Percentiles rank a stretch among this genome's conserved stretches.
Evolutionary conservation across 1,140 invertebrate genomes (phyloP).

Genomic region (Acromyrmex charruanus): DNA sequence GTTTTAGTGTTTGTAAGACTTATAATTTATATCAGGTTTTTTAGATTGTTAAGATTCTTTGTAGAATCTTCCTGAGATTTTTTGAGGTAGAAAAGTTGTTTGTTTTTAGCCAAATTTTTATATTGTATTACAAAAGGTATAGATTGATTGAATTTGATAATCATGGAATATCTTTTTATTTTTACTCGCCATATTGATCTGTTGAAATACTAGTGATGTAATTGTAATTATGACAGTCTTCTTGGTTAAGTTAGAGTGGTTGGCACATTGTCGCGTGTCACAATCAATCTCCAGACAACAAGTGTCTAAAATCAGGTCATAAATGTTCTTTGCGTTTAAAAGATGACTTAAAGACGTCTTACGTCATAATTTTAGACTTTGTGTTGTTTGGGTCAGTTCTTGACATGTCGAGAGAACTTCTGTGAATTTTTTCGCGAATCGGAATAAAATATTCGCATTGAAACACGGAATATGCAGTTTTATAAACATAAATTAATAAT

Average conservation of each 20-base stretch:
- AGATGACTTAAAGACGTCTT: no score
- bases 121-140: background rate
- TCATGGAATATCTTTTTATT: background rate
- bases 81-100: no score
- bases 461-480: background rate
- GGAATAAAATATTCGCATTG: background rate
- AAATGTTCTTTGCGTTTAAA: no score
- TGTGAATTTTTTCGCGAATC: background rate
- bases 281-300: background rate
- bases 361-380: no score
- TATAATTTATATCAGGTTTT: background rate
- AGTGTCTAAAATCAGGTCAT: background rate
- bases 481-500: background rate
- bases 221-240: constrained; percentile 21
- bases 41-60: background rate
- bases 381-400: background rate
- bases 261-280: constrained; percentile 18
- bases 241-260: background rate
- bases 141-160: background rate
- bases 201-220: constrained; percentile 54
- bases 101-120: background rate
- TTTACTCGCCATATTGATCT: background rate
- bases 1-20: background rate
- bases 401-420: background rate
- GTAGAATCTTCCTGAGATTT: background rate